phyloP scores from a whole-genome alignment of 2,797 vertebrate species.

The Anolis apletophallus region DNA sequence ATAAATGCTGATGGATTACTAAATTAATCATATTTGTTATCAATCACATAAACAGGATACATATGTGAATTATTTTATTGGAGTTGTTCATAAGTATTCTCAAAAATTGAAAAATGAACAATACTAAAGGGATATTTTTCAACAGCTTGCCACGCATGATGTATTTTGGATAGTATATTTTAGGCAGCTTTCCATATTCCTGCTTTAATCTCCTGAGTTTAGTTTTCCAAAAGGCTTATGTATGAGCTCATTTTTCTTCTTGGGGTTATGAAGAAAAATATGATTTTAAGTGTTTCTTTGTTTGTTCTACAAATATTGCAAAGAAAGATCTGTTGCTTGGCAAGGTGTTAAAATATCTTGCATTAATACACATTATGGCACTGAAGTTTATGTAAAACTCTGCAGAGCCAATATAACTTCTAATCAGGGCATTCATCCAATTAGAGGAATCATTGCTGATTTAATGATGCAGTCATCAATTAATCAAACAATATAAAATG shows the following conservation, averaged over 20 bases:
- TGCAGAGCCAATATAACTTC: constrained; percentile 31
- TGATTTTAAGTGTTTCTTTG: constrained; percentile 71
- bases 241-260: constrained; percentile 68
- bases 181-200: constrained; percentile 66
- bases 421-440: neutral
- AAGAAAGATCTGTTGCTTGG: constrained; percentile 52
- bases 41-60: constrained; percentile 30
- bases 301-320: constrained; percentile 57
- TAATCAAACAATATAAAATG: neutral
- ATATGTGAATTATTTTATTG: constrained; percentile 41
- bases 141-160: constrained; percentile 55
- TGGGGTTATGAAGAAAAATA: constrained; percentile 70
- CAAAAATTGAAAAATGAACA: constrained; percentile 31
- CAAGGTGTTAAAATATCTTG: constrained; percentile 69
- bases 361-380: constrained; percentile 65
- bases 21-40: constrained; percentile 11
- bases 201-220: constrained; percentile 70
- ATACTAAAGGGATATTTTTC: constrained; percentile 55
- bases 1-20: neutral
- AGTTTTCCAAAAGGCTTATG: constrained; percentile 71
- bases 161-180: constrained; percentile 62
- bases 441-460: neutral
- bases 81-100: constrained; percentile 18
- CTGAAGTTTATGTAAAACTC: constrained; percentile 55
- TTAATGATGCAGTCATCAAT: neutral